These are phyloP conservation scores for Archocentrus centrarchus DNA, from an alignment of 2,113 vertebrate genomes.

Conservation along the genomic window DNA sequence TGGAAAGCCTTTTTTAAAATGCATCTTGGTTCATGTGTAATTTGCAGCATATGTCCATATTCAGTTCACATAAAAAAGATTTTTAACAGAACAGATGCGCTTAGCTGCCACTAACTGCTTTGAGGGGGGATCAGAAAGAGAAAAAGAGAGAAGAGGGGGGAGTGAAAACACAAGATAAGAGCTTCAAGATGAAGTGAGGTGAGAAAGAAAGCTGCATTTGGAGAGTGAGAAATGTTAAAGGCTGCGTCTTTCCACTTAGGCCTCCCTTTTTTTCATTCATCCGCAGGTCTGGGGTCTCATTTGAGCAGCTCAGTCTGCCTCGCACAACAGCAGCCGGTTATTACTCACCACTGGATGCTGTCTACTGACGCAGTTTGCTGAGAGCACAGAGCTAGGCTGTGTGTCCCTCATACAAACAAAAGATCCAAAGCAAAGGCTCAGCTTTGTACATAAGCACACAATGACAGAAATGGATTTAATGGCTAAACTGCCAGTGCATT, in stretches of 20 bases:
- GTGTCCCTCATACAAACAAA: neutral
- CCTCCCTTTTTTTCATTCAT: neutral
- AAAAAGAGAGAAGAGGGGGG: neutral
- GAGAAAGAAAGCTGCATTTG: slow-evolving; percentile 20
- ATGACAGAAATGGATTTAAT: slow-evolving; percentile 23
- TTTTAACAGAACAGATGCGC: neutral
- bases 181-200: slow-evolving; percentile 26
- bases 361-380: slow-evolving; percentile 47
- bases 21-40: neutral
- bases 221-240: slow-evolving; percentile 22
- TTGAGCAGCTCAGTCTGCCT: slow-evolving; percentile 2
- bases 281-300: neutral
- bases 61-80: neutral
- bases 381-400: slow-evolving; percentile 1
- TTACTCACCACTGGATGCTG: slow-evolving; percentile 39
- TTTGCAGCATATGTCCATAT: neutral
- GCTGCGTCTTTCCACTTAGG: neutral
- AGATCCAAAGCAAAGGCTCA: neutral
- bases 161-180: slow-evolving; percentile 31
- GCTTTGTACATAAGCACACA: neutral
- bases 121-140: neutral
- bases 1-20: neutral
- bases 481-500: neutral
- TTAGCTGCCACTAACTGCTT: neutral
- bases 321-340: slow-evolving; percentile 1